Conservation (phyloP, 1,140 invertebrate genomes). For the Drosophila repletoides region DNA sequence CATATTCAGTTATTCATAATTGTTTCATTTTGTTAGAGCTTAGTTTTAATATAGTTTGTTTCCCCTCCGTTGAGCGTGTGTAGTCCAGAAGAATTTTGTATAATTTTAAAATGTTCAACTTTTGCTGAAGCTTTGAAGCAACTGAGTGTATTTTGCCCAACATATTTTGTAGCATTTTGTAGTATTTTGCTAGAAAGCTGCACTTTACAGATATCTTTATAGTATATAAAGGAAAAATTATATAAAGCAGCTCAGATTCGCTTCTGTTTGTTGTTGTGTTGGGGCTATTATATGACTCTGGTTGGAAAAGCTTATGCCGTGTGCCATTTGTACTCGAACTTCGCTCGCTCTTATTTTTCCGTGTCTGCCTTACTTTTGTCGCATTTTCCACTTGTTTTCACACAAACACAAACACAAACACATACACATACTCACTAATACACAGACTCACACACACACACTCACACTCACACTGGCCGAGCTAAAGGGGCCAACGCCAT, state of each 20-base stretch:
- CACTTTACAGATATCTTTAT: conserved; percentile 15
- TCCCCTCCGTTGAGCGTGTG: no score
- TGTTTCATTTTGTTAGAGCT: no score
- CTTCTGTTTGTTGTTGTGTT: conserved; percentile 22
- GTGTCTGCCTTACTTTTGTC: conserved; percentile 47
- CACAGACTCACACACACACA: not conserved
- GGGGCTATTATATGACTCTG: conserved; percentile 43
- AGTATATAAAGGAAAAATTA: no score
- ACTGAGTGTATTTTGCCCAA: no score
- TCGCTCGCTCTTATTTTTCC: conserved; percentile 20
- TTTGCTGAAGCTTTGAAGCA: not conserved
- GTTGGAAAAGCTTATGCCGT: conserved; percentile 31
- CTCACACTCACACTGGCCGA: not conserved
- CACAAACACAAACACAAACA: conserved; percentile 2
- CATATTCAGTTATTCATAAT: no score
- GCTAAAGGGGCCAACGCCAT: conserved; percentile 33
- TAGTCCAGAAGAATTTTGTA: not conserved
- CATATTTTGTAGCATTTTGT: conserved; percentile 13
- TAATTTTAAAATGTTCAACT: conserved; percentile 1
- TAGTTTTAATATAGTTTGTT: no score
- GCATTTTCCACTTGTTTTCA: conserved; percentile 69
- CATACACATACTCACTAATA: not conserved
- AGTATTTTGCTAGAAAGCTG: conserved; percentile 17
- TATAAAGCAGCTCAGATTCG: not conserved
- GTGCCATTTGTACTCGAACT: conserved; percentile 33